Conservation (phyloP, 2,797 vertebrate genomes). For the Trachurus trachurus region DNA sequence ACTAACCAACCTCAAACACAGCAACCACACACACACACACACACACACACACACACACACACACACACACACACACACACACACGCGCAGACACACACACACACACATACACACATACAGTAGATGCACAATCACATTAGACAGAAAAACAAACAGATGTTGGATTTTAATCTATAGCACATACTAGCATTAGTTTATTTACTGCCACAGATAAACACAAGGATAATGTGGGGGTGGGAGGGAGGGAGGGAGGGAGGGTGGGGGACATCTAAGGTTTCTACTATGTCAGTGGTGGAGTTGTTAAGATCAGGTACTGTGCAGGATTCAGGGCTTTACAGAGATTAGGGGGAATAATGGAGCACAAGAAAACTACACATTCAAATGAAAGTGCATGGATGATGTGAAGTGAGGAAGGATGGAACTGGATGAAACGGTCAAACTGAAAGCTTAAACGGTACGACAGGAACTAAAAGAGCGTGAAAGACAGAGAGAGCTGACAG, state of each 20-base stretch:
- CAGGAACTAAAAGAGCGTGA: constrained; percentile 75
- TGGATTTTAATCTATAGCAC: constrained; percentile 56
- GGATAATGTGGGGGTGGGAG: constrained; percentile 61
- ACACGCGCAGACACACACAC: constrained; percentile 34
- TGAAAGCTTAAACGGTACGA: constrained; percentile 78
- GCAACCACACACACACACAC: constrained; percentile 17
- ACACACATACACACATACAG: constrained; percentile 49
- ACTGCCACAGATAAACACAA: constrained; percentile 66
- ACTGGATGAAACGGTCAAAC: constrained; percentile 70
- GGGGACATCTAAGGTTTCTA: constrained; percentile 69
- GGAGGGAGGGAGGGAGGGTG: constrained; percentile 11
- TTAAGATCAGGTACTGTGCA: constrained; percentile 67
- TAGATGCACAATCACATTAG: constrained; percentile 65
- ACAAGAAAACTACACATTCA: constrained; percentile 71
- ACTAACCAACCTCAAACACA: constrained; percentile 12
- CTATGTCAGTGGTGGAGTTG: constrained; percentile 68
- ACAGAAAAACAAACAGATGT: constrained; percentile 75
- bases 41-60: too few relatives aligned
- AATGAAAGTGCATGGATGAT: constrained; percentile 73
- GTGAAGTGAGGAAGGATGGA: constrained; percentile 66
- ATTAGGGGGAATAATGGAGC: constrained; percentile 67
- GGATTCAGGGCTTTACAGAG: constrained; percentile 72
- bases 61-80: constrained; percentile 44
- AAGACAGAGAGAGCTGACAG: constrained; percentile 88
- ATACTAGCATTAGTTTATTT: constrained; percentile 48